Percentiles rank a stretch among this genome's conserved stretches.
These are phyloP conservation scores for Mellilla xanthometata DNA, from an alignment of 2,888 invertebrate genomes.

Conservation along the genomic window DNA sequence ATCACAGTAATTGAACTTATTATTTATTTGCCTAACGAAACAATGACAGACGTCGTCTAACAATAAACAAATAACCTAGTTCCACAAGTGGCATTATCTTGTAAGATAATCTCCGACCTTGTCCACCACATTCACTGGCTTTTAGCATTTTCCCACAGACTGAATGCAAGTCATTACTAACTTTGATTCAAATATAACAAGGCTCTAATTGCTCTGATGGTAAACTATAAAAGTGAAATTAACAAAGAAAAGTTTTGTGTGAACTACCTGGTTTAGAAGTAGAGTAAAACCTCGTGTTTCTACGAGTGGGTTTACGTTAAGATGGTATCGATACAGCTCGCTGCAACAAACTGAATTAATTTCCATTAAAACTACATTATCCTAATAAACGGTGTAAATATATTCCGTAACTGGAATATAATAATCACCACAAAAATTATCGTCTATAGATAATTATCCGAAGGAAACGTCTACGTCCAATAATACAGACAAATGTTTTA, in stretches of 20 bases:
- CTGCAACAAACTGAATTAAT: no score
- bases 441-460: no score
- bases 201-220: slow-evolving; percentile 2
- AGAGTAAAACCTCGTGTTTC: background rate
- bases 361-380: no score
- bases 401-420: no score
- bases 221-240: slow-evolving; percentile 31
- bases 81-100: slow-evolving; percentile 24
- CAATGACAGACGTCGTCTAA: background rate
- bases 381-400: no score
- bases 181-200: slow-evolving; percentile 2
- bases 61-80: slow-evolving; percentile 24
- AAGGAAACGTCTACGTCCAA: no score
- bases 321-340: no score
- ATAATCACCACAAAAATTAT: no score
- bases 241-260: slow-evolving; percentile 28
- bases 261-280: slow-evolving; percentile 30
- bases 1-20: no score
- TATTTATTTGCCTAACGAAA: no score
- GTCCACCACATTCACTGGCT: slow-evolving; percentile 28
- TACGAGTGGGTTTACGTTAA: no score
- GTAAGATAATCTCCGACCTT: slow-evolving; percentile 31
- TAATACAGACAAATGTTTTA: no score
- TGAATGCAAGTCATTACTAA: background rate
- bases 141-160: slow-evolving; percentile 24